These are phyloP conservation scores for Romanogobio albipinnatus DNA, from an alignment of 2,113 vertebrate genomes.

Conservation along the genomic window DNA sequence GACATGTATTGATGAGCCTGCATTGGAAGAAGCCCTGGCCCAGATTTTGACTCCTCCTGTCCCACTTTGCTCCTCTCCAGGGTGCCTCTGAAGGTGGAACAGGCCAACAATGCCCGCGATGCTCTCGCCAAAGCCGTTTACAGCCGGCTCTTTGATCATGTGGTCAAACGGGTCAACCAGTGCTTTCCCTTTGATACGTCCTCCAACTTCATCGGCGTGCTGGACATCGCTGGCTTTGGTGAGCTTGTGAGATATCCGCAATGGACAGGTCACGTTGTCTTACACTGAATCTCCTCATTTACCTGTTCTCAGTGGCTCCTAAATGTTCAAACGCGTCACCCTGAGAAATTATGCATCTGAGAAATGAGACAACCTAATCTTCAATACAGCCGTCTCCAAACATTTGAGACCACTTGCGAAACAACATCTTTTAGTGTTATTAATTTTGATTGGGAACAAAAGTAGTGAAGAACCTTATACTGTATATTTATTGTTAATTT, in stretches of 20 bases:
- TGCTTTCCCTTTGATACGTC: constrained; percentile 96
- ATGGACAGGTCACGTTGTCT: background rate
- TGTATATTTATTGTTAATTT: background rate
- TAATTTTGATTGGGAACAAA: background rate
- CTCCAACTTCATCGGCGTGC: constrained; percentile 93
- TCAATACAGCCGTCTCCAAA: no score
- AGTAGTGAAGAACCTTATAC: background rate
- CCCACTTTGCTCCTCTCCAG: constrained; percentile 71
- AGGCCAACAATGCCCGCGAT: constrained; percentile 95
- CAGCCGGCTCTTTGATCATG: constrained; percentile 96
- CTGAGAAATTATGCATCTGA: background rate
- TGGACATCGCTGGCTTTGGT: constrained; percentile 99
- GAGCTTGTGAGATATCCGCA: constrained; percentile 60
- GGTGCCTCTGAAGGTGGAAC: constrained; percentile 97
- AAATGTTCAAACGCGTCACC: background rate
- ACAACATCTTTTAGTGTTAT: no score
- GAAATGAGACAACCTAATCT: background rate
- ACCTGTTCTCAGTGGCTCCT: background rate
- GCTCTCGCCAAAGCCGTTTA: constrained; percentile 97
- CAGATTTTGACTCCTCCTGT: constrained; percentile 58
- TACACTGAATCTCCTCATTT: background rate
- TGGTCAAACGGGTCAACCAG: constrained; percentile 94
- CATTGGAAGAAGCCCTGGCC: constrained; percentile 51
- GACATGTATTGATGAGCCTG: constrained; percentile 46
- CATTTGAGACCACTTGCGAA: no score